Conservation (phyloP, 92 coral and sea anemone species). For the Bergia puertoricense region DNA sequence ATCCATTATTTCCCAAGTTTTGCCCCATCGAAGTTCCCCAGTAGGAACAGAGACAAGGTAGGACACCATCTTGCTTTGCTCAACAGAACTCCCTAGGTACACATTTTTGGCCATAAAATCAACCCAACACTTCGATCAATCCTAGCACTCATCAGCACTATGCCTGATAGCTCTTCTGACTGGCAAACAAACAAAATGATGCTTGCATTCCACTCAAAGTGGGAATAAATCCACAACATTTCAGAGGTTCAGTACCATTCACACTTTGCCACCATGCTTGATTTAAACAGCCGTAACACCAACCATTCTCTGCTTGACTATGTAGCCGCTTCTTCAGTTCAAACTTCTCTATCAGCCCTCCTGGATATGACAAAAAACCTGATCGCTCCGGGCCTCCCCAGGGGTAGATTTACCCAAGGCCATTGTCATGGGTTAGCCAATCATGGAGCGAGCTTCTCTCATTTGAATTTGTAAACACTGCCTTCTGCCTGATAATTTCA, state of each 20-base stretch:
- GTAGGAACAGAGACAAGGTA: too few relatives aligned
- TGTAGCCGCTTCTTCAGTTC: background rate
- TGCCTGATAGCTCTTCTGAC: background rate
- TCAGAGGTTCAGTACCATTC: background rate
- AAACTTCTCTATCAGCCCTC: background rate
- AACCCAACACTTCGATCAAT: too few relatives aligned
- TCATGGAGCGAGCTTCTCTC: background rate
- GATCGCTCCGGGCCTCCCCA: background rate
- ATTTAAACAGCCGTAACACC: background rate
- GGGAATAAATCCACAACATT: slow-evolving; percentile 11
- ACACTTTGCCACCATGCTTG: background rate
- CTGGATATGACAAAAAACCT: background rate
- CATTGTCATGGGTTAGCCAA: background rate
- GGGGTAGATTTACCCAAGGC: background rate
- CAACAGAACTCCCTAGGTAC: too few relatives aligned
- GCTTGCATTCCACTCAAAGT: background rate
- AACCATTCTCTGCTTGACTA: background rate
- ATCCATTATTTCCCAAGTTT: too few relatives aligned
- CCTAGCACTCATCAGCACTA: too few relatives aligned
- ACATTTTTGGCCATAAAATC: too few relatives aligned
- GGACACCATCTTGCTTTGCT: too few relatives aligned
- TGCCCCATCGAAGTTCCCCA: too few relatives aligned
- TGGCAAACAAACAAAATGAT: background rate
- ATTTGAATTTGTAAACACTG: too few relatives aligned
- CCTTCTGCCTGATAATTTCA: too few relatives aligned